Conservation (phyloP, 1,140 invertebrate genomes). For the Onthophagus taurus region DNA sequence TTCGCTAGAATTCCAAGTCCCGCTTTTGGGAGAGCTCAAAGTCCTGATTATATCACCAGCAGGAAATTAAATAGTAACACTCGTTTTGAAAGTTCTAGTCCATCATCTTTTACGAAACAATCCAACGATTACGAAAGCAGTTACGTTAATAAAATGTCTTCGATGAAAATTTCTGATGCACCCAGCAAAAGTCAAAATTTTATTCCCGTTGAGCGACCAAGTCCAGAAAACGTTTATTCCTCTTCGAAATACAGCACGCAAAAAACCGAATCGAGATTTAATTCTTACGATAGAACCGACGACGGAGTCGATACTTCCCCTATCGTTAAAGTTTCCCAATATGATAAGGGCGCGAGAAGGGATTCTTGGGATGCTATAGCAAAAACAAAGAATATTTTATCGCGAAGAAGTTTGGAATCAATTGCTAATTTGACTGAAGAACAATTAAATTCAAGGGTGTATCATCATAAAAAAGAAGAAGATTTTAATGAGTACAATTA, state of each 20-base stretch:
- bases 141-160: conserved; percentile 29
- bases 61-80: not conserved
- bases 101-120: conserved; percentile 26
- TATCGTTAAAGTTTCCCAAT: conserved; percentile 59
- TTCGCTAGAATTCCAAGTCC: conserved; percentile 13
- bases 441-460: conserved; percentile 42
- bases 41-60: conserved; percentile 28
- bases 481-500: conserved; percentile 25
- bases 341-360: conserved; percentile 49
- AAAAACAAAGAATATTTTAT: conserved; percentile 65
- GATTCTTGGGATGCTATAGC: conserved; percentile 74
- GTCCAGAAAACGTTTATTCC: conserved; percentile 23
- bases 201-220: conserved; percentile 11
- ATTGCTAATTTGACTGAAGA: conserved; percentile 53
- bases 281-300: conserved; percentile 18
- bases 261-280: conserved; percentile 34
- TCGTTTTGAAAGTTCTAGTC: conserved; percentile 1
- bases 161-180: conserved; percentile 25
- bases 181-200: conserved; percentile 17
- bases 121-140: conserved; percentile 24
- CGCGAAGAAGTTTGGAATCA: conserved; percentile 55
- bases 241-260: conserved; percentile 11
- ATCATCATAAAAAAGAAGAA: no score
- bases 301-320: conserved; percentile 55
- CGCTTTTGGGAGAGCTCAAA: conserved; percentile 22